Evolutionary conservation across 1,140 invertebrate genomes (phyloP), one percentile per base, ranked within the genome.

Genomic region (Megalopta genalis): DNA sequence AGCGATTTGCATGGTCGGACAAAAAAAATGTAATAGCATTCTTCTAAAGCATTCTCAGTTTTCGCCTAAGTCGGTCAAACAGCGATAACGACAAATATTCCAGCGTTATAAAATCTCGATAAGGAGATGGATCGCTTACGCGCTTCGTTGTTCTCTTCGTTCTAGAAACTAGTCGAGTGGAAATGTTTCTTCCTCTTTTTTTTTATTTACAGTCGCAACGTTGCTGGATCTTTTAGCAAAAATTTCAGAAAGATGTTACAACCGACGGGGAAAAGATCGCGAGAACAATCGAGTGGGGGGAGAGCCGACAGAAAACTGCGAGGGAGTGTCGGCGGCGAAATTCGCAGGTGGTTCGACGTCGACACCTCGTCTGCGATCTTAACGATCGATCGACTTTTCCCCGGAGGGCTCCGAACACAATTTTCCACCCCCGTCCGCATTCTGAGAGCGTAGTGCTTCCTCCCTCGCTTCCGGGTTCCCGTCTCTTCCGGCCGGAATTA

Each of bases 391-490:
- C 82, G 79, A 83, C 78, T 84, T 83, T 80, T 73, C 77, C 62
- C 46, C 46, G 57, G 81, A 46, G 42, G 67, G 54, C 49, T 49
- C 3, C 73, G 49, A 25, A 37, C 27, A 86, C 70, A 82, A 85
- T 83, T 86, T 83, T 83, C 85, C 80, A 82, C 71, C 59, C 60
- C 67, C 75, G 6, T 82, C 57, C 10, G 62, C 57, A 67, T 59
- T 72, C 54, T 46, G 62, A 54, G 52, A 37, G 18, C 37, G 64
- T 70, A 82, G 74, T 64, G 87, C 89, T 90, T 91, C 89, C 87
- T 88, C 88, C 87, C 88, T 91, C 81, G 84, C 90, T 92, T 92
- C 91, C 91, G 90, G 90, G 87, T 92, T 92, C 85, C 86, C 85
- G 87, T 84, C 82, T 89, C 87, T 89, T 90, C 90, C 89, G 88